Evolutionary conservation across 1,140 invertebrate species (phyloP).

Genomic region (Drosophila bocki): DNA sequence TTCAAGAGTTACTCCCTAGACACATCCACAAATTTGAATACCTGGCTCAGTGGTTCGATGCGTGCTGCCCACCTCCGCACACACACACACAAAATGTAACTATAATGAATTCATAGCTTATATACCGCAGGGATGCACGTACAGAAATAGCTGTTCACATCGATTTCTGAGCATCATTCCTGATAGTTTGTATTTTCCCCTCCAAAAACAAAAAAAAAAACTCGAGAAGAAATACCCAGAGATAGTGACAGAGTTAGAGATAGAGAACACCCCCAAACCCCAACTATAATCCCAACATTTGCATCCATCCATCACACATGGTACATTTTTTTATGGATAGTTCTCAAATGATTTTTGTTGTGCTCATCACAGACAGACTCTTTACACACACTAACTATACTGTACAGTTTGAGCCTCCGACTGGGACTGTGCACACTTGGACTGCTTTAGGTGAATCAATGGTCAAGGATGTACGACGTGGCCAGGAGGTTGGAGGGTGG

Average conservation of each 20-base stretch:
- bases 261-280: background rate
- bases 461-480: background rate
- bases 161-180: background rate
- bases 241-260: background rate
- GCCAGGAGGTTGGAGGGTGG: conserved; percentile 2
- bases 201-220: conserved; percentile 3
- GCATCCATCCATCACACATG: conserved; percentile 14
- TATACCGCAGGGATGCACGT: background rate
- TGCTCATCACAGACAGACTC: conserved; percentile 21
- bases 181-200: conserved; percentile 50
- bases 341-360: conserved; percentile 66
- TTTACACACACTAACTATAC: conserved; percentile 5
- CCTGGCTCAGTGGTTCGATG: conserved; percentile 65
- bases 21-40: conserved; percentile 33
- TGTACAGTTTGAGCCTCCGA: conserved; percentile 54
- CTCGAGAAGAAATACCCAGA: conserved; percentile 22
- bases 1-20: background rate
- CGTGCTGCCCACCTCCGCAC: conserved; percentile 1
- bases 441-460: conserved; percentile 55
- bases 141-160: background rate
- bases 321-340: conserved; percentile 47
- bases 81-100: conserved; percentile 36
- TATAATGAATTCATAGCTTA: conserved; percentile 55
- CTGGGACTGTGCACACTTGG: conserved; percentile 40
- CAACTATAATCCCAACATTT: conserved; percentile 21